Evolutionary conservation across 2,797 vertebrate species (phyloP).

Genomic region (Danio aesculapii): DNA sequence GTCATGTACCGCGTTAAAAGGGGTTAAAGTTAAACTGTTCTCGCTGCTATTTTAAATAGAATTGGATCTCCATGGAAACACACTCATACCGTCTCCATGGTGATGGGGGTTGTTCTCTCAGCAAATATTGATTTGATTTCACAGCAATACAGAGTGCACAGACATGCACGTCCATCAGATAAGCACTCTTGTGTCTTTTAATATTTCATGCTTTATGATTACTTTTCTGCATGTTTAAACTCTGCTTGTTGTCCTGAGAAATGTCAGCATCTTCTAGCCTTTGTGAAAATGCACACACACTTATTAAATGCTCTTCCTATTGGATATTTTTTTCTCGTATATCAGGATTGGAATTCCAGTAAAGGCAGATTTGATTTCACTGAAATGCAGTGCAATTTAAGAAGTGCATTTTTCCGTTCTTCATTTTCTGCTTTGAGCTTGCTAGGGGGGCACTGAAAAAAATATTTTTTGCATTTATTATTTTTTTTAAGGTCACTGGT

Average conservation of each 20-base stretch:
- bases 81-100: constrained; percentile 57
- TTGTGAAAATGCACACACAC: no score
- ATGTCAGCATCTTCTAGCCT: neutral
- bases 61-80: constrained; percentile 62
- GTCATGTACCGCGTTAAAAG: no score
- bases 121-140: constrained; percentile 44
- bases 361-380: neutral
- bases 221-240: neutral
- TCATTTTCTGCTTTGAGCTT: neutral
- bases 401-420: neutral
- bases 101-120: constrained; percentile 47
- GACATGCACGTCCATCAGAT: constrained; percentile 9
- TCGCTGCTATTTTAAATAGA: constrained; percentile 27
- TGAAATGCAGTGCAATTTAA: no score
- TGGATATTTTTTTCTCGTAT: neutral
- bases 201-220: neutral
- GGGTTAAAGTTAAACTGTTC: neutral
- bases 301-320: neutral
- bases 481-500: no score
- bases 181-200: neutral
- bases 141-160: constrained; percentile 28
- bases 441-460: no score
- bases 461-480: no score
- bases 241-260: no score
- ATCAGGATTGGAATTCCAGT: neutral